Evolutionary conservation across 2,888 invertebrate genomes (phyloP).

Genomic region (Ormyrus rosae): DNA sequence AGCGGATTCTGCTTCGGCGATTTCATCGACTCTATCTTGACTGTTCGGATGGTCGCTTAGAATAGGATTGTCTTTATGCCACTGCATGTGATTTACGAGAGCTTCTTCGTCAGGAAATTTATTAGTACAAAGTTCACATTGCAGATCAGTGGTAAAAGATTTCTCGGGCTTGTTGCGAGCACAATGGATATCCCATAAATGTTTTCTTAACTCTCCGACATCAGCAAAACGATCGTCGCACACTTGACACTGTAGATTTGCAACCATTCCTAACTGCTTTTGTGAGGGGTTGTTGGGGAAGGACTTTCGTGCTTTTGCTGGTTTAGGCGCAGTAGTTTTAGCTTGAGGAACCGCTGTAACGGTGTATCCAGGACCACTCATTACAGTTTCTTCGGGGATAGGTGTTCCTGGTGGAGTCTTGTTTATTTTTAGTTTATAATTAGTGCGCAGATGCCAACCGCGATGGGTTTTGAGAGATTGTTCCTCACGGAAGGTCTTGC

Average conservation of each 20-base stretch:
- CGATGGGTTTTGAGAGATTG: constrained; percentile 81
- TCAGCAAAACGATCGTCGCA: constrained; percentile 79
- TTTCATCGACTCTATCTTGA: no score
- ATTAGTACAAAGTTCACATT: constrained; percentile 77
- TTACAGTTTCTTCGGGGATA: constrained; percentile 22
- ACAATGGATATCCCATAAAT: constrained; percentile 80
- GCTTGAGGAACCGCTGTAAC: constrained; percentile 35
- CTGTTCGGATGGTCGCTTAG: constrained; percentile 58
- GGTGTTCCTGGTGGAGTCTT: not conserved
- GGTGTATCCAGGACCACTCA: constrained; percentile 43
- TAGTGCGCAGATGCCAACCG: constrained; percentile 80
- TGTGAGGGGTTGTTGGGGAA: constrained; percentile 64
- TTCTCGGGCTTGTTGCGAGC: constrained; percentile 74
- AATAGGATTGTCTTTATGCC: constrained; percentile 75
- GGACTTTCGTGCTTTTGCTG: constrained; percentile 69
- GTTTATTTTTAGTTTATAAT: constrained; percentile 67
- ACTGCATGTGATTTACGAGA: constrained; percentile 76
- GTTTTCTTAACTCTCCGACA: constrained; percentile 79
- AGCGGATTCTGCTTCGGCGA: no score
- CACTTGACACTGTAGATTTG: constrained; percentile 78
- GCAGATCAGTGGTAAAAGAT: constrained; percentile 59
- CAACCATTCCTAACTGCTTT: constrained; percentile 45
- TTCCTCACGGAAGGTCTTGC: constrained; percentile 80
- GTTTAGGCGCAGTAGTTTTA: constrained; percentile 60
- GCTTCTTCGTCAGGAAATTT: constrained; percentile 75